These are phyloP conservation scores for rabbit (Oryctolagus cuniculus) DNA, from an alignment of 2,113 vertebrate species.

Conservation along the genomic window DNA sequence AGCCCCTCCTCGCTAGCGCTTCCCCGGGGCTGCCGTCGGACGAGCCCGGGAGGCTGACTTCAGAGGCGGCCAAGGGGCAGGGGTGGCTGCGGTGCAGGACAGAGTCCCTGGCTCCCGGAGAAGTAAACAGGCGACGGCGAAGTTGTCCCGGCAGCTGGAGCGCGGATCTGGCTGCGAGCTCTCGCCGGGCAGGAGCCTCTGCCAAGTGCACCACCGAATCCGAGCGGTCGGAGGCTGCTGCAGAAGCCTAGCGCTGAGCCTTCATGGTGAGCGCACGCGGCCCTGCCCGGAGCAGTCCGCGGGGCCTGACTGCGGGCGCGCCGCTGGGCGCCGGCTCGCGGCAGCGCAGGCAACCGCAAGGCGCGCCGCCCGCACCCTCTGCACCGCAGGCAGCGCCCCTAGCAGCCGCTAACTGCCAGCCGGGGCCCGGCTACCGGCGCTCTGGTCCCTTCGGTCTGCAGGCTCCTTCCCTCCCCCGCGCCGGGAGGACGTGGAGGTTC, in stretches of 20 bases:
- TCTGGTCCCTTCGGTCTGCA: not conserved
- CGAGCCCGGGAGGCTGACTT: slow-evolving; percentile 11
- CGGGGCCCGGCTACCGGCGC: not conserved
- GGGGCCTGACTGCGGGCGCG: slow-evolving; percentile 66
- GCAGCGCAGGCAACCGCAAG: slow-evolving; percentile 82
- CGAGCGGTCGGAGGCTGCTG: slow-evolving; percentile 62
- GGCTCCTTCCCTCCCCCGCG: slow-evolving; percentile 52
- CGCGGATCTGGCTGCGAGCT: not conserved
- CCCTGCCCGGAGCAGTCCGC: slow-evolving; percentile 61
- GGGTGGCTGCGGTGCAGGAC: slow-evolving; percentile 54
- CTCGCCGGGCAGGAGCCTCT: not conserved
- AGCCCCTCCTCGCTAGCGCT: slow-evolving; percentile 31
- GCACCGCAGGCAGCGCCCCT: slow-evolving; percentile 68
- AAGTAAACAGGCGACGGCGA: slow-evolving; percentile 48
- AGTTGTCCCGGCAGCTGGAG: slow-evolving; percentile 61
- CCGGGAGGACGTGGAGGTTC: slow-evolving; percentile 12
- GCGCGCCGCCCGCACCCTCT: slow-evolving; percentile 71
- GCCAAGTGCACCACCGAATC: slow-evolving; percentile 62
- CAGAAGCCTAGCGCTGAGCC: slow-evolving; percentile 65
- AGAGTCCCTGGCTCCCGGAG: slow-evolving; percentile 39
- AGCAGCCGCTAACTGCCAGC: slow-evolving; percentile 24
- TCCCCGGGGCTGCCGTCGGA: not conserved
- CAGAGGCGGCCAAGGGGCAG: slow-evolving; percentile 35
- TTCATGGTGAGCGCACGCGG: slow-evolving; percentile 50
- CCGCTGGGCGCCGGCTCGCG: slow-evolving; percentile 68